Conservation (phyloP, 1,140 invertebrate species). For the Carposina sasakii region DNA sequence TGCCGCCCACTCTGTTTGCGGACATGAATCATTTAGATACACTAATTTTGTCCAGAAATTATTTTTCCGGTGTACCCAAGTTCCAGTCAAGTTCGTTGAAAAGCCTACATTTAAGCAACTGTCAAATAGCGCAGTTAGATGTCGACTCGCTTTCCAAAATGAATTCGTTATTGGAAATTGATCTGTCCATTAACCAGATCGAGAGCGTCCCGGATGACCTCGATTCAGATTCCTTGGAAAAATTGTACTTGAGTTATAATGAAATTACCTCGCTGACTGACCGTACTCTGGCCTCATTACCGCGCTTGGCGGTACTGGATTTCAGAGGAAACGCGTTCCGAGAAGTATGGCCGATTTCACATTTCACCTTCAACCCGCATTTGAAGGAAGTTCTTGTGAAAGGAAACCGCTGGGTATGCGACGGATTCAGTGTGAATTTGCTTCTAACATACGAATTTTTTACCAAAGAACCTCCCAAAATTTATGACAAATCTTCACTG, state of each 20-base stretch:
- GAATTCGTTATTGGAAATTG: constrained; percentile 68
- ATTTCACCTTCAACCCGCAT: constrained; percentile 75
- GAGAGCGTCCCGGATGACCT: constrained; percentile 70
- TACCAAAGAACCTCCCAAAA: constrained; percentile 69
- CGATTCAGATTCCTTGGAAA: constrained; percentile 68
- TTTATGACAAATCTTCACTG: constrained; percentile 46
- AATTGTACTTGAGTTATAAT: constrained; percentile 73
- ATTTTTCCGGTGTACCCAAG: constrained; percentile 72
- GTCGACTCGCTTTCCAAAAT: constrained; percentile 63
- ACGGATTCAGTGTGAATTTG: constrained; percentile 74
- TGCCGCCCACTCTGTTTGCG: constrained; percentile 68
- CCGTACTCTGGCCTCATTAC: constrained; percentile 71
- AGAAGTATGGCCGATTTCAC: constrained; percentile 71
- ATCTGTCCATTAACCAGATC: constrained; percentile 76
- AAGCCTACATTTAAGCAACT: constrained; percentile 72
- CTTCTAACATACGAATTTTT: constrained; percentile 75
- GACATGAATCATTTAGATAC: constrained; percentile 70
- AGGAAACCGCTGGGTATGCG: constrained; percentile 83
- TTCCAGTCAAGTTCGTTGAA: constrained; percentile 73
- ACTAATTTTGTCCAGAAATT: constrained; percentile 78
- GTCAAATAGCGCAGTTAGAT: constrained; percentile 72
- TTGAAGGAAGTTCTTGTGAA: constrained; percentile 74
- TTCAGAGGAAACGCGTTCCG: constrained; percentile 79
- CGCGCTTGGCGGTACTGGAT: constrained; percentile 73
- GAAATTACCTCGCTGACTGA: constrained; percentile 65